A percentile compares a stretch with the other conserved stretches of the same genome.
Evolutionary conservation across 2,888 invertebrate genomes (phyloP).

Genomic region (Rhingia campestris): DNA sequence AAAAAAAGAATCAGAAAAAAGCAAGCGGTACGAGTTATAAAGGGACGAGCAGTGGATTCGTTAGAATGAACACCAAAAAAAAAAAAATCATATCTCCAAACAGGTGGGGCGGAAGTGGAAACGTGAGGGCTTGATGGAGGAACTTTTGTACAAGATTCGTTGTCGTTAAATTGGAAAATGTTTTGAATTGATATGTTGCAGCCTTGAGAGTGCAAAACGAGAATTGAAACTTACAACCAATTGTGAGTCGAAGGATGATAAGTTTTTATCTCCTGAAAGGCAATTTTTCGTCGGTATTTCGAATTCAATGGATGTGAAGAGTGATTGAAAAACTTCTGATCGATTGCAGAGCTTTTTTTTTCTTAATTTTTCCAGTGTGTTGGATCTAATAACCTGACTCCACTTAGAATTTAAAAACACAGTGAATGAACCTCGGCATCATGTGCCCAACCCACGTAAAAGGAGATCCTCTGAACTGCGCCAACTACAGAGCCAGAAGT

Average conservation of each 20-base stretch:
- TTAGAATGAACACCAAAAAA: constrained; percentile 40
- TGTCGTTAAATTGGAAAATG: constrained; percentile 58
- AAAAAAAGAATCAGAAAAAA: constrained; percentile 42
- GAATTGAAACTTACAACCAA: constrained; percentile 1
- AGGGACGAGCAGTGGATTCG: constrained; percentile 35
- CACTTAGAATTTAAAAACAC: too few species aligned
- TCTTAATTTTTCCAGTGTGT: too few species aligned
- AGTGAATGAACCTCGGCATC: too few species aligned
- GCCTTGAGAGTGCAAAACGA: constrained; percentile 7
- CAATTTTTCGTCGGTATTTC: too few species aligned
- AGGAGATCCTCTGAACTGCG: too few species aligned
- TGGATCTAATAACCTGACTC: too few species aligned
- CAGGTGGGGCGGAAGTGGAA: constrained; percentile 29
- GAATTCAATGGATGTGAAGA: too few species aligned
- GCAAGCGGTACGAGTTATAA: constrained; percentile 1
- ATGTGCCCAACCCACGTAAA: too few species aligned
- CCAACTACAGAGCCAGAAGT: too few species aligned
- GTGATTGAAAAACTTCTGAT: too few species aligned
- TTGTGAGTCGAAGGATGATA: neutral
- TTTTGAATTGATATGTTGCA: constrained; percentile 7
- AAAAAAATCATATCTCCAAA: constrained; percentile 17
- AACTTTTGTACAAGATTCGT: constrained; percentile 54
- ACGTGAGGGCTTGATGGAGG: neutral
- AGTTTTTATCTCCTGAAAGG: too few species aligned
- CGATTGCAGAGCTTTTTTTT: too few species aligned